Percentiles rank a stretch among this genome's conserved stretches.
phyloP scores from a whole-genome alignment of 2,888 invertebrate genomes.

The Platycnemis pennipes region DNA sequence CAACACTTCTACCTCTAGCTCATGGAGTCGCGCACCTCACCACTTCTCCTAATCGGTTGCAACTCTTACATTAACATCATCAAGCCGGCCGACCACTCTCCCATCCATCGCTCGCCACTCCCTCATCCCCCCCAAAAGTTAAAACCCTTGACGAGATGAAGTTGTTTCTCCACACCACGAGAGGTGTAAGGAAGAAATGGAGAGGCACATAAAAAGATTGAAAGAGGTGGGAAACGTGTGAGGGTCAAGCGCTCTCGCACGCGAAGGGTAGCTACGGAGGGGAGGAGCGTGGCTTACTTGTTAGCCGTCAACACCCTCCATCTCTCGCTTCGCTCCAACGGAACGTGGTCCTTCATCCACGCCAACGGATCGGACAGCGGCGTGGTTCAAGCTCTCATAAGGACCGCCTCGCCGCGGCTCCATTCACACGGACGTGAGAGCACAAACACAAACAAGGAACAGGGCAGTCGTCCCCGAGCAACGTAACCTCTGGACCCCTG shows the following conservation, averaged over 20 bases:
- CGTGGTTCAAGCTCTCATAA: background rate
- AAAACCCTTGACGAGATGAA: background rate
- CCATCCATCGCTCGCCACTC: no score
- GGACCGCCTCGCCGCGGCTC: background rate
- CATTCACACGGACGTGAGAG: conserved; percentile 42
- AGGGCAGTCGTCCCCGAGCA: background rate
- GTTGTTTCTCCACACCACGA: background rate
- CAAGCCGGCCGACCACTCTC: no score
- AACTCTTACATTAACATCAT: background rate
- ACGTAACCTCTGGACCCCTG: background rate
- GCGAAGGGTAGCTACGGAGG: conserved; percentile 43
- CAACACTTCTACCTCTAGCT: no score
- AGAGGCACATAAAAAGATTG: background rate
- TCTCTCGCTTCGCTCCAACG: background rate
- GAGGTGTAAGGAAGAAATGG: background rate
- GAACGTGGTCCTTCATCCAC: conserved; percentile 33
- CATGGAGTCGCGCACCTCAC: background rate
- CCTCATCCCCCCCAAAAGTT: no score
- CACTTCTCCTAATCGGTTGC: background rate
- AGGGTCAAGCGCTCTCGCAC: background rate
- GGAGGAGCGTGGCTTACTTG: conserved; percentile 54
- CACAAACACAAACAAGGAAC: conserved; percentile 32
- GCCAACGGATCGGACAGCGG: background rate
- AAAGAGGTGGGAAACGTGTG: background rate
- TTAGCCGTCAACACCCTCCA: conserved; percentile 57